A percentile compares a stretch with the other conserved stretches of the same genome.
Evolutionary conservation across 2,797 vertebrate genomes (phyloP).

Genomic region (Vipera ursinii): DNA sequence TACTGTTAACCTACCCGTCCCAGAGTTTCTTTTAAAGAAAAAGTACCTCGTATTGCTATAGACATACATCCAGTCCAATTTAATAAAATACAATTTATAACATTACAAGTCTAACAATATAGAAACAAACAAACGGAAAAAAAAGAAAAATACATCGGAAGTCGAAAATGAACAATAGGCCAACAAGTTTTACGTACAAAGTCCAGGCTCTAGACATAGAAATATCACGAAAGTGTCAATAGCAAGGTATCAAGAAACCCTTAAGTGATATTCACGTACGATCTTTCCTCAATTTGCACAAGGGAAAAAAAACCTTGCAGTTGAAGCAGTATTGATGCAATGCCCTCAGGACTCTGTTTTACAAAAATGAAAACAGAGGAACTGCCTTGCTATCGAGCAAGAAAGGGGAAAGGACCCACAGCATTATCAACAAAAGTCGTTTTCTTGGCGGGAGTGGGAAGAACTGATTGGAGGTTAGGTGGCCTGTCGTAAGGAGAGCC

Average conservation of each 20-base stretch:
- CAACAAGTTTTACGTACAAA: constrained; percentile 72
- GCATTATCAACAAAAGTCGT: constrained; percentile 60
- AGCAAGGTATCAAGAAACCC: constrained; percentile 75
- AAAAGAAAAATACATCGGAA: constrained; percentile 77
- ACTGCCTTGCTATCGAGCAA: constrained; percentile 70
- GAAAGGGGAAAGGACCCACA: constrained; percentile 66
- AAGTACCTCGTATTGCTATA: constrained; percentile 90
- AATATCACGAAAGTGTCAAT: constrained; percentile 72
- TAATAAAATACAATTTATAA: constrained; percentile 86
- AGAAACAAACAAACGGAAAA: constrained; percentile 65
- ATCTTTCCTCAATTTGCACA: constrained; percentile 67
- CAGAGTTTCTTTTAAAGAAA: constrained; percentile 66
- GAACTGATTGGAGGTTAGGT: background rate
- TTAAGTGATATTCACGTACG: constrained; percentile 60
- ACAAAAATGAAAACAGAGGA: constrained; percentile 73
- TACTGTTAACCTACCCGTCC: constrained; percentile 62
- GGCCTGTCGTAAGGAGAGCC: constrained; percentile 1
- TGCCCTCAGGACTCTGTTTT: constrained; percentile 66
- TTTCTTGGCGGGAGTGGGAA: background rate
- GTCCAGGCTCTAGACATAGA: constrained; percentile 76
- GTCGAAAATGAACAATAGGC: constrained; percentile 73
- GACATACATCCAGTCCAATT: constrained; percentile 83
- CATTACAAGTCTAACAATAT: constrained; percentile 82
- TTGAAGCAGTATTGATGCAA: constrained; percentile 68
- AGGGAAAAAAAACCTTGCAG: constrained; percentile 69